These are phyloP conservation scores for Macaria liturata DNA, from an alignment of 2,888 invertebrate genomes.

Conservation along the genomic window DNA sequence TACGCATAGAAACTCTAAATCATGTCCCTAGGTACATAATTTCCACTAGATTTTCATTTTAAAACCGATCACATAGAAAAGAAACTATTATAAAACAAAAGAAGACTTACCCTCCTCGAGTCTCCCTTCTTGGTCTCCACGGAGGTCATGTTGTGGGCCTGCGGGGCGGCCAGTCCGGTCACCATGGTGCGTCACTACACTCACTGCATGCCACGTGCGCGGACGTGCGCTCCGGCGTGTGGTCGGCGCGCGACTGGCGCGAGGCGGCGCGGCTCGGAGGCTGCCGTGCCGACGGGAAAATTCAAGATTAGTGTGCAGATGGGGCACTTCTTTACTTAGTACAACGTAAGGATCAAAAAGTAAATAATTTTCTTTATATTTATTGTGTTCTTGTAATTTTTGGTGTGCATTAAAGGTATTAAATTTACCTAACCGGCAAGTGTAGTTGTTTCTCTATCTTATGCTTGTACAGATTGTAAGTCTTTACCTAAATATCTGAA, in stretches of 20 bases:
- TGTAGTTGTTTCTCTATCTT: too few relatives aligned
- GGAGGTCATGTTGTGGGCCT: slow-evolving; percentile 57
- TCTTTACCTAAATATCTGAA: too few relatives aligned
- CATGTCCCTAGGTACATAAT: too few relatives aligned
- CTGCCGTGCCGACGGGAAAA: slow-evolving; percentile 27
- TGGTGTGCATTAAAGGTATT: too few relatives aligned
- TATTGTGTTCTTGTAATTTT: too few relatives aligned
- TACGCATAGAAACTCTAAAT: too few relatives aligned
- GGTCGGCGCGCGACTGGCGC: slow-evolving; percentile 71
- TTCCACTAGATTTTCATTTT: too few relatives aligned
- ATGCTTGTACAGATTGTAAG: too few relatives aligned
- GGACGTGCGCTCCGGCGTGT: slow-evolving; percentile 47
- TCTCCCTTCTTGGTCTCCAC: slow-evolving; percentile 66
- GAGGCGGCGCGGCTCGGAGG: slow-evolving; percentile 22
- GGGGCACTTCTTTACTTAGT: slow-evolving; percentile 11
- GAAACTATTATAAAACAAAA: background rate
- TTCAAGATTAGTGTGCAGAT: slow-evolving; percentile 16
- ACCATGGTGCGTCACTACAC: slow-evolving; percentile 56
- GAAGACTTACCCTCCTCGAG: slow-evolving; percentile 69
- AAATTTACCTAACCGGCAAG: too few relatives aligned
- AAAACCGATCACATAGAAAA: too few relatives aligned
- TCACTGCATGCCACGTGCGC: slow-evolving; percentile 47
- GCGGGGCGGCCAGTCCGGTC: slow-evolving; percentile 67
- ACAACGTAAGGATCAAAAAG: background rate
- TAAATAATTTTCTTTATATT: too few relatives aligned